phyloP scores from a whole-genome alignment of 1,140 invertebrate species.

The Lanistes nyassanus region DNA sequence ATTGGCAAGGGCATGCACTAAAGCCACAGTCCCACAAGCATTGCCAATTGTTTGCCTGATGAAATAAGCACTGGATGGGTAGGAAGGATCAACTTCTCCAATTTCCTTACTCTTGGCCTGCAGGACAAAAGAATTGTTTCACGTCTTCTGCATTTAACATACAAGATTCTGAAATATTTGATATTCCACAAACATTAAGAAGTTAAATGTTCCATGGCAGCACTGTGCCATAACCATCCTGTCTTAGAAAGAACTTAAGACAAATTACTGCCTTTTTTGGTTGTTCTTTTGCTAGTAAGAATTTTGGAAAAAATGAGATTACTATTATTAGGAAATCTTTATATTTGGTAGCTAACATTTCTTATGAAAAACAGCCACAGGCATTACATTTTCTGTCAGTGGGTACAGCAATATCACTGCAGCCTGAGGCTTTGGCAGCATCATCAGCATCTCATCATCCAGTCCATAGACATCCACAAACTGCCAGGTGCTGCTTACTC shows the following conservation, averaged over 20 bases:
- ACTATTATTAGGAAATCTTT: background rate
- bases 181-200: no score
- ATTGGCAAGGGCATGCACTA: slow-evolving; percentile 81
- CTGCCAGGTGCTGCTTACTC: slow-evolving; percentile 82
- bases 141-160: no score
- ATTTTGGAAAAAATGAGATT: background rate
- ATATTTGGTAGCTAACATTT: background rate
- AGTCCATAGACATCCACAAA: slow-evolving; percentile 90
- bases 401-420: slow-evolving; percentile 91
- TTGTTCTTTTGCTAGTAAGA: no score
- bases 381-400: slow-evolving; percentile 76
- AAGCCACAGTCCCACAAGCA: slow-evolving; percentile 94
- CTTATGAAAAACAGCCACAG: background rate
- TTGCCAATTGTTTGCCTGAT: slow-evolving; percentile 94
- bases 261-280: no score
- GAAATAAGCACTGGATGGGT: slow-evolving; percentile 80
- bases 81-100: slow-evolving; percentile 69
- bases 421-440: slow-evolving; percentile 85
- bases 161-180: no score
- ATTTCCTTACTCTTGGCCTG: slow-evolving; percentile 45
- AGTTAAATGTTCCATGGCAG: no score
- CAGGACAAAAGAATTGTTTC: slow-evolving; percentile 10
- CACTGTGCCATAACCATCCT: no score
- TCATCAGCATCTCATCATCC: slow-evolving; percentile 83
- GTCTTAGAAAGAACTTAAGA: no score